Conservation (phyloP, 2,797 vertebrate genomes). For the Ciconia nigra region DNA sequence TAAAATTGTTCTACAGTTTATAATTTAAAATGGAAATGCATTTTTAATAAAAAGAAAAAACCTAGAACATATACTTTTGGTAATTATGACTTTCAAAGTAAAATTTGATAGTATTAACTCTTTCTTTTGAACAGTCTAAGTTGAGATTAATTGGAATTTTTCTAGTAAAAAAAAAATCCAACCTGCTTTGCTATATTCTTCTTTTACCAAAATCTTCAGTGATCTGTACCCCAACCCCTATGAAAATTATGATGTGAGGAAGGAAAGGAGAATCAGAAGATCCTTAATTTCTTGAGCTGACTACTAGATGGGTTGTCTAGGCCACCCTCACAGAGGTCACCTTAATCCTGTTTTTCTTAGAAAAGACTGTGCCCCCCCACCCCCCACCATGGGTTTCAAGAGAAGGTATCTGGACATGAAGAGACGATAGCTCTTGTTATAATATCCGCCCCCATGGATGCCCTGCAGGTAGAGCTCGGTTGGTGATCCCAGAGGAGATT, state of each 20-base stretch:
- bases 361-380: background rate
- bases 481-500: constrained; percentile 37
- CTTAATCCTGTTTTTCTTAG: background rate
- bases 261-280: background rate
- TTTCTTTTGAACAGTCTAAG: background rate
- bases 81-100: background rate
- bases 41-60: background rate
- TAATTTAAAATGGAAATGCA: background rate
- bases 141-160: background rate
- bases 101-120: background rate
- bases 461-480: background rate
- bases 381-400: background rate
- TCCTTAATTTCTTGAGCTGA: background rate
- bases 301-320: background rate
- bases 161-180: background rate
- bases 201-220: background rate
- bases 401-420: background rate
- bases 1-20: background rate
- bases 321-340: background rate
- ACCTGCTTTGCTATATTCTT: background rate
- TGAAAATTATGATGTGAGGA: background rate
- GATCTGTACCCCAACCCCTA: background rate
- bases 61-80: background rate
- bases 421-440: background rate
- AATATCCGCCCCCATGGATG: background rate